These are phyloP conservation scores for Sminthopsis crassicaudata DNA, from an alignment of 2,113 vertebrate species.

Conservation along the genomic window DNA sequence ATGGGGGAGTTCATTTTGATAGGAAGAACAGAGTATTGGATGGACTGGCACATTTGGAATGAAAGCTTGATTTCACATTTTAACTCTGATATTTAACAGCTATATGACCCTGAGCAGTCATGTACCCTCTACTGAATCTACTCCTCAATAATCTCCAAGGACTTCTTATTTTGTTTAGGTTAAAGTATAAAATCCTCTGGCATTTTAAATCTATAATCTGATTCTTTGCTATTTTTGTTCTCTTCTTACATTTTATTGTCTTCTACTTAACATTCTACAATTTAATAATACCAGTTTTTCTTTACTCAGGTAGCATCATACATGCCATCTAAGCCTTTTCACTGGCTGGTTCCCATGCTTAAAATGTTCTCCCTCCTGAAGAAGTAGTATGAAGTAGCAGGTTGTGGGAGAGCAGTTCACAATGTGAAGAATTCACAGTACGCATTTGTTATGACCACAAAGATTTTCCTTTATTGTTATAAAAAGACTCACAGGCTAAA, in stretches of 20 bases:
- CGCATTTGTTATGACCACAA: too few relatives aligned
- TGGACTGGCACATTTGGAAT: neutral
- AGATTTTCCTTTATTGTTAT: too few relatives aligned
- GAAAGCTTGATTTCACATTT: neutral
- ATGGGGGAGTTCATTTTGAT: too few relatives aligned
- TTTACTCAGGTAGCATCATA: neutral
- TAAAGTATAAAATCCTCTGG: neutral
- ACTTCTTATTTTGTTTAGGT: neutral
- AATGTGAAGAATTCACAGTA: too few relatives aligned
- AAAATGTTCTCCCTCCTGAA: neutral
- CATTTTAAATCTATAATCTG: neutral
- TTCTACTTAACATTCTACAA: neutral
- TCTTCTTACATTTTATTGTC: neutral
- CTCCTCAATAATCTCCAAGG: neutral
- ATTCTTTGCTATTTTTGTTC: neutral
- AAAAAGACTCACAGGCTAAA: too few relatives aligned
- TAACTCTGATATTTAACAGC: neutral
- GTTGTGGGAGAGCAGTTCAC: too few relatives aligned
- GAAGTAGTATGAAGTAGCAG: too few relatives aligned
- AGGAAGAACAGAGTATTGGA: too few relatives aligned
- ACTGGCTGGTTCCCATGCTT: neutral
- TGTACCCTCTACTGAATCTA: neutral
- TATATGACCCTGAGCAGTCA: neutral
- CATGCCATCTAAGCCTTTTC: neutral
- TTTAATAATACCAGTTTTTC: neutral